phyloP scores from a whole-genome alignment of 2,888 invertebrate species.

The Pomacea canaliculata region DNA sequence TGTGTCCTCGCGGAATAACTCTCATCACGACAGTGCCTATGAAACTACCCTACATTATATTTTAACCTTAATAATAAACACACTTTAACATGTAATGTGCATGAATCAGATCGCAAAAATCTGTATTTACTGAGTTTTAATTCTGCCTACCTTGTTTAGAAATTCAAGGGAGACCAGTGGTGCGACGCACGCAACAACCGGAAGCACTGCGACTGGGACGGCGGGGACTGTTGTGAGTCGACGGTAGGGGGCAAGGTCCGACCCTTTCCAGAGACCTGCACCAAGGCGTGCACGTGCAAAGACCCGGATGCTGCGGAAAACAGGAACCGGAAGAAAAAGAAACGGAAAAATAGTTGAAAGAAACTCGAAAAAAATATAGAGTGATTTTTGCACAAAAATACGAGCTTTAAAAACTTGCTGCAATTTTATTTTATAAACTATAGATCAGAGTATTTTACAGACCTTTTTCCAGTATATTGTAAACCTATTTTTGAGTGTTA shows the following conservation, averaged over 20 bases:
- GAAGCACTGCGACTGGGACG: conserved; percentile 58
- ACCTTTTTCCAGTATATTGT: neutral
- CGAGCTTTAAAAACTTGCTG: neutral
- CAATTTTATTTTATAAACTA: no score
- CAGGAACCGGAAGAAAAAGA: conserved; percentile 11
- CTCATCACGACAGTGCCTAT: no score
- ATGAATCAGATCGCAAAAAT: no score
- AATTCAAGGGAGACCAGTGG: conserved; percentile 51
- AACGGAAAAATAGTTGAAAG: neutral
- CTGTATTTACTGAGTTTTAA: no score
- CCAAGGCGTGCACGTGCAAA: conserved; percentile 47
- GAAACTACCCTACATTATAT: no score
- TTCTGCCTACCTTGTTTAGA: conserved; percentile 34
- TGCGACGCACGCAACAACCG: conserved; percentile 61
- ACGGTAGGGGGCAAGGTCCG: conserved; percentile 49
- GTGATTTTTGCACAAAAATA: neutral
- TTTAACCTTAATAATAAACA: no score
- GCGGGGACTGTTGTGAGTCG: conserved; percentile 62
- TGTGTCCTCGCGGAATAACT: no score
- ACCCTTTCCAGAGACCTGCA: conserved; percentile 44
- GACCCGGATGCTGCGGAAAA: conserved; percentile 59
- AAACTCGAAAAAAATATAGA: neutral
- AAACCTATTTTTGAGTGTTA: no score
- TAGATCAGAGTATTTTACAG: neutral
- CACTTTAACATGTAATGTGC: no score